Conservation (phyloP, 2,113 vertebrate species). For the Hypocryptadius cinnamomeus region DNA sequence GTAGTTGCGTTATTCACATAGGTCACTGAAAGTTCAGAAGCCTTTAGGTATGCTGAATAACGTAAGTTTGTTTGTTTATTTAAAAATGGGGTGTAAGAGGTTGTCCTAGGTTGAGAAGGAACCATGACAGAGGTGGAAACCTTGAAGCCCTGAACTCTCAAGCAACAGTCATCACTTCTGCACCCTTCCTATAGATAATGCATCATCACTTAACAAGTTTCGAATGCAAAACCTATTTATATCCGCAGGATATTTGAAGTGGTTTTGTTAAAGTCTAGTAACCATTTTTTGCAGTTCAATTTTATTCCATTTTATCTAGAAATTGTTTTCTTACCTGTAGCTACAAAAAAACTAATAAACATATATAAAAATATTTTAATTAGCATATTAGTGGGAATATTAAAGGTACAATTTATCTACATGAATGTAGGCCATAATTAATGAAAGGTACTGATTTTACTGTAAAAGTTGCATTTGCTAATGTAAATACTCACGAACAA, state of each 20-base stretch:
- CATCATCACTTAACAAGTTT: background rate
- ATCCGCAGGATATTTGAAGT: background rate
- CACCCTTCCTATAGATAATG: background rate
- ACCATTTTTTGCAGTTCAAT: background rate
- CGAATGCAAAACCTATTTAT: background rate
- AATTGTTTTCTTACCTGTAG: background rate
- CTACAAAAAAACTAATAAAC: background rate
- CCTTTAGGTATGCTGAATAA: background rate
- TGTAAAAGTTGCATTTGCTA: background rate
- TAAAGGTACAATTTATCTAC: background rate
- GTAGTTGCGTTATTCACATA: background rate
- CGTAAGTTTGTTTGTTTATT: background rate
- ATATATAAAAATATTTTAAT: background rate
- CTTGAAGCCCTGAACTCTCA: background rate
- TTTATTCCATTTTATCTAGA: background rate
- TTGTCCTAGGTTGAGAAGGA: too few species aligned
- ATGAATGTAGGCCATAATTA: background rate
- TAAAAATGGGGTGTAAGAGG: background rate
- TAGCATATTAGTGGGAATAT: background rate
- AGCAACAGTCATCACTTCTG: background rate
- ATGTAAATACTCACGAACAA: background rate
- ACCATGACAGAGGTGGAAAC: too few species aligned
- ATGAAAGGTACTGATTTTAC: background rate
- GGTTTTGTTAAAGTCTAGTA: background rate
- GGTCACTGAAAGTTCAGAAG: background rate